Conservation (phyloP, 2,797 vertebrate genomes). For the Sebastes itinus region DNA sequence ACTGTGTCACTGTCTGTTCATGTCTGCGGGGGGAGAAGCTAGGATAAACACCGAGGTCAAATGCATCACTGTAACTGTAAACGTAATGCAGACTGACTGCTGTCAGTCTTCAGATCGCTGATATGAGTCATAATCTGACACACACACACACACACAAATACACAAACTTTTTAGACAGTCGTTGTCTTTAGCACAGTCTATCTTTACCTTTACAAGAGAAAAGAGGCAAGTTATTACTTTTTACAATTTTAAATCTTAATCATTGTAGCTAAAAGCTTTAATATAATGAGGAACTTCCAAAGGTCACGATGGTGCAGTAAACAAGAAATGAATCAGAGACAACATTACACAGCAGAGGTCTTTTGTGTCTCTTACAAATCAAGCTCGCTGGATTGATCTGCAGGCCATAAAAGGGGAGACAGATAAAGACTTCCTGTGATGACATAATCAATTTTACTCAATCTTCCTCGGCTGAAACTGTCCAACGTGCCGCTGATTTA, state of each 20-base stretch:
- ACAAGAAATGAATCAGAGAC: not conserved
- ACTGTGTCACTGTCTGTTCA: constrained; percentile 59
- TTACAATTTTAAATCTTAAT: constrained; percentile 44
- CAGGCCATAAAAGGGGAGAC: constrained; percentile 39
- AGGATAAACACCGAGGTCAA: constrained; percentile 71
- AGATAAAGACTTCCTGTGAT: constrained; percentile 62
- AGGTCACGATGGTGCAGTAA: constrained; percentile 36
- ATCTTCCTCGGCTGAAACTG: constrained; percentile 33
- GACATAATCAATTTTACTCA: constrained; percentile 66
- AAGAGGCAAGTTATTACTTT: not conserved
- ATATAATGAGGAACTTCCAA: constrained; percentile 54
- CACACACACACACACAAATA: not conserved
- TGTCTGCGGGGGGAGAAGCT: constrained; percentile 24
- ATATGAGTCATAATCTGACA: constrained; percentile 24
- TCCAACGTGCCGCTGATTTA: constrained; percentile 17
- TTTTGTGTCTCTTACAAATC: constrained; percentile 15
- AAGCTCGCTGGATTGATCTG: constrained; percentile 52
- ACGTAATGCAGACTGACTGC: constrained; percentile 62
- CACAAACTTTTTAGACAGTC: not conserved
- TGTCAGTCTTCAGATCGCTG: constrained; percentile 56
- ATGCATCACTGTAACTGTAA: constrained; percentile 50
- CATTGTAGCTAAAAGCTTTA: constrained; percentile 24
- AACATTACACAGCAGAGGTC: constrained; percentile 1
- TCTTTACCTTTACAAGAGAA: not conserved
- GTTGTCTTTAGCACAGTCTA: not conserved